Base-by-base conservation (phyloP, 2,888 invertebrate species). In the Diogma glabrata region DNA sequence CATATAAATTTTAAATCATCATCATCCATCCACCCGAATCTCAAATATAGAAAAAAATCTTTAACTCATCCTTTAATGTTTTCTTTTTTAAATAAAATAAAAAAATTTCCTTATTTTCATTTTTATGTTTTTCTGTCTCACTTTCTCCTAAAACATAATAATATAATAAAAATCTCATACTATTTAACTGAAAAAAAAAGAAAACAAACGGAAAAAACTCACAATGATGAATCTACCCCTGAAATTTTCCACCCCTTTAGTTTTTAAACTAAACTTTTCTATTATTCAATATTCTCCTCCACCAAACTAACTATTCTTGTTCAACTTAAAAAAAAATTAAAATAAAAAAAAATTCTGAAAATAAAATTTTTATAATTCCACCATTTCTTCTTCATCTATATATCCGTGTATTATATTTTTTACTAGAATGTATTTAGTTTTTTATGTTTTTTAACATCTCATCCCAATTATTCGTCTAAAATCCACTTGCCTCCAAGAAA, bases 361-460 rank as follows among this genome's bases (percentile, higher is more conserved):
- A n/a, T n/a, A n/a, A 20, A 12, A 22, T 43, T 38, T 14, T 22
- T 43, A n/a, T n/a, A n/a, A n/a, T n/a, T n/a, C n/a, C n/a, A n/a
- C n/a, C n/a, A n/a, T n/a, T 22, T 43, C 23, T 36, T 36, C 23
- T 43, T 43, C 23, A 43, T 43, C n/a, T n/a, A n/a, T n/a, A n/a
- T n/a, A n/a, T n/a, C n/a, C n/a, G n/a, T n/a, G n/a, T 43, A 43
- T 43, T 43, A 43, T 43, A 43, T 43, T 43, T 43, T 43, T 43
- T 28, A 12, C 23, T 43, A 22, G 23, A 43, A 20, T 43, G 43
- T 43, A 14, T 22, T 43, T 20, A 23, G 43, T 43, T 22, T n/a
- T n/a, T n/a, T n/a, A n/a, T n/a, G n/a, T n/a, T n/a, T n/a, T n/a
- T 23, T 43, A 43, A 43, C 43, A 43, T 43, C 43, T 22, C 43